These are phyloP conservation scores for Tachina lurida DNA, from an alignment of 2,888 invertebrate genomes.

Conservation along the genomic window DNA sequence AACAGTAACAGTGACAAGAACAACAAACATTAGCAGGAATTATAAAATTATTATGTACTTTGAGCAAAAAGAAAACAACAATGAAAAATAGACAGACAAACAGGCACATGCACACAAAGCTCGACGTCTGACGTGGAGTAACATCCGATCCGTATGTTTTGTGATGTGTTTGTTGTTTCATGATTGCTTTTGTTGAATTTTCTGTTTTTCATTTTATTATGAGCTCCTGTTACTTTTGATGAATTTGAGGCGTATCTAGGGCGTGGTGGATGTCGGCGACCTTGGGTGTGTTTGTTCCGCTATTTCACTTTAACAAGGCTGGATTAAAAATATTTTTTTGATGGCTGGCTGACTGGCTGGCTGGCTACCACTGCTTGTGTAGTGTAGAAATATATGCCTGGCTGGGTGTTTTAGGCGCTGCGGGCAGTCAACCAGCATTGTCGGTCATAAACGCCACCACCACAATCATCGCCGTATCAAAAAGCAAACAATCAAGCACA, in stretches of 20 bases:
- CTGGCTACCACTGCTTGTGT: constrained; percentile 53
- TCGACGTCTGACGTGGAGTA: constrained; percentile 43
- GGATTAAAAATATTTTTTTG: constrained; percentile 67
- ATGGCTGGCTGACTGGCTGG: constrained; percentile 71
- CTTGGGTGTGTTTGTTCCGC: constrained; percentile 77
- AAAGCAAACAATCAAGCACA: constrained; percentile 45
- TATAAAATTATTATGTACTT: constrained; percentile 43
- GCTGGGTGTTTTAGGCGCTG: constrained; percentile 64
- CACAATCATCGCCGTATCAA: constrained; percentile 30
- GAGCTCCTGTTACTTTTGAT: constrained; percentile 81
- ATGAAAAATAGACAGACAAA: constrained; percentile 24
- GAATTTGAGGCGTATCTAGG: constrained; percentile 84
- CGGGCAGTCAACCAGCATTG: constrained; percentile 52
- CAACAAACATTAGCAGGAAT: constrained; percentile 63
- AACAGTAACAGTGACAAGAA: constrained; percentile 40
- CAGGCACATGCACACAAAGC: constrained; percentile 8
- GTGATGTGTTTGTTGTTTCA: constrained; percentile 53
- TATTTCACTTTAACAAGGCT: constrained; percentile 72
- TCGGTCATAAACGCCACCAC: constrained; percentile 56
- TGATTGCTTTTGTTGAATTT: constrained; percentile 36
- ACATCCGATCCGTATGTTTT: constrained; percentile 52
- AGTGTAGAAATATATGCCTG: constrained; percentile 28
- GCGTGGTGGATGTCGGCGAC: constrained; percentile 82
- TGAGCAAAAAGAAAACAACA: constrained; percentile 51
- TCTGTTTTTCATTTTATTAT: constrained; percentile 42